Evolutionary conservation across 2,888 invertebrate genomes (phyloP).

Genomic region (Ochropacha duplaris): DNA sequence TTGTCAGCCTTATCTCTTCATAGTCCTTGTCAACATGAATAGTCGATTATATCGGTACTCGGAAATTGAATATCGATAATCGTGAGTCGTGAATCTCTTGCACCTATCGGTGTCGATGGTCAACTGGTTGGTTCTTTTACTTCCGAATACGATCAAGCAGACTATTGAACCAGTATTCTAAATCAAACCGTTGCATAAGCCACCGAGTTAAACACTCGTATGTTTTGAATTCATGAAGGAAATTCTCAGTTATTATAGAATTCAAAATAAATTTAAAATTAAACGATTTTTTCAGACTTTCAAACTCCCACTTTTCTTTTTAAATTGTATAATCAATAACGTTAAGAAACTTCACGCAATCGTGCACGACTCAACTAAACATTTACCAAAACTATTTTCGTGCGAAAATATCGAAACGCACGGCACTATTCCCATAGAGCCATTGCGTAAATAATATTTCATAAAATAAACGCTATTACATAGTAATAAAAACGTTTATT

Average conservation of each 20-base stretch:
- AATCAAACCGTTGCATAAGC: neutral
- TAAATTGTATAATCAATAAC: neutral
- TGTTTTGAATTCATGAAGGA: neutral
- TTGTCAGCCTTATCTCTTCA: conserved; percentile 23
- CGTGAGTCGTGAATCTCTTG: conserved; percentile 32
- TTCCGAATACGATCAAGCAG: conserved; percentile 2
- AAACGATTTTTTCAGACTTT: neutral
- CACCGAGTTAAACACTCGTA: neutral
- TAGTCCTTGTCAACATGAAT: conserved; percentile 18
- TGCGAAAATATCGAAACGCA: conserved; percentile 1
- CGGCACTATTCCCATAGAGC: neutral
- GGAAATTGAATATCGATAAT: conserved; percentile 34
- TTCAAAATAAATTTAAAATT: too few species aligned
- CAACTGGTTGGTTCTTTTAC: conserved; percentile 18
- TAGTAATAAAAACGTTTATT: neutral
- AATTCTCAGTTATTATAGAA: too few species aligned
- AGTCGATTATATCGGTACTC: conserved; percentile 34
- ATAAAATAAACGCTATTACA: neutral
- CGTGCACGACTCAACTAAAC: neutral
- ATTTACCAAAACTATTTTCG: conserved; percentile 1
- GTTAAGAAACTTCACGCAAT: neutral
- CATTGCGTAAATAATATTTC: neutral
- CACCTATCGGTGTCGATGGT: conserved; percentile 21
- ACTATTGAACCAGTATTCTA: neutral
- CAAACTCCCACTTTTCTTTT: too few species aligned